phyloP scores from a whole-genome alignment of 2,888 invertebrate species.

The Drosophila lutescens region DNA sequence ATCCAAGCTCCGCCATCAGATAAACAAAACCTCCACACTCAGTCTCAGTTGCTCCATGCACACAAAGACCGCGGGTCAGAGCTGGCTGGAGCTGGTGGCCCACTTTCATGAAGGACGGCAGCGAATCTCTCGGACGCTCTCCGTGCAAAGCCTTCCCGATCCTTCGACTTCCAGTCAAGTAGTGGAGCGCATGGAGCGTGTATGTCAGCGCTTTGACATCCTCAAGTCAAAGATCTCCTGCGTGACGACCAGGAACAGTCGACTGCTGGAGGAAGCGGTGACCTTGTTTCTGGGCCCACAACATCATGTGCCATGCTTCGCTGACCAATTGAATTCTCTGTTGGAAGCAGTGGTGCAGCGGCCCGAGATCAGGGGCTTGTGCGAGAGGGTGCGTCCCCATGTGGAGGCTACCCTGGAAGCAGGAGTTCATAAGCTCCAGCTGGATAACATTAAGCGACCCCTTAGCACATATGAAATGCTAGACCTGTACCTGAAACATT shows the following conservation, averaged over 20 bases:
- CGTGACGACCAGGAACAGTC: neutral
- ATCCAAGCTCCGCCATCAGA: neutral
- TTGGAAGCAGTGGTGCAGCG: neutral
- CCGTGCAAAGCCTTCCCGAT: neutral
- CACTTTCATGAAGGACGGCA: neutral
- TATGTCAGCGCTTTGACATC: neutral
- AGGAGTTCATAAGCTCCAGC: neutral
- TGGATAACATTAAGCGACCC: neutral
- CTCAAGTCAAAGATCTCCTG: neutral
- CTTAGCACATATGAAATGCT: neutral
- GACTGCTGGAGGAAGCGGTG: neutral
- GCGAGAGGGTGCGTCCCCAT: neutral
- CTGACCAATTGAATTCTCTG: neutral
- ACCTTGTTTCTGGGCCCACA: neutral
- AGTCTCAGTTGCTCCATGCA: conserved; percentile 5
- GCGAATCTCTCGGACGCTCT: neutral
- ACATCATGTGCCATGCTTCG: neutral
- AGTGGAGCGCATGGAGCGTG: neutral
- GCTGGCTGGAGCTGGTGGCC: neutral
- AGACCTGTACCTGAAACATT: neutral
- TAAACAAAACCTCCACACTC: neutral
- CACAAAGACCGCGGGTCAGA: neutral
- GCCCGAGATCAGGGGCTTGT: neutral
- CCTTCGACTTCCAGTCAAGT: neutral
- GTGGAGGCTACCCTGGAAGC: neutral